Percentiles rank a stretch among this genome's conserved stretches.
These are phyloP conservation scores for Malaclemys terrapin DNA, from an alignment of 2,113 vertebrate genomes.

Conservation along the genomic window DNA sequence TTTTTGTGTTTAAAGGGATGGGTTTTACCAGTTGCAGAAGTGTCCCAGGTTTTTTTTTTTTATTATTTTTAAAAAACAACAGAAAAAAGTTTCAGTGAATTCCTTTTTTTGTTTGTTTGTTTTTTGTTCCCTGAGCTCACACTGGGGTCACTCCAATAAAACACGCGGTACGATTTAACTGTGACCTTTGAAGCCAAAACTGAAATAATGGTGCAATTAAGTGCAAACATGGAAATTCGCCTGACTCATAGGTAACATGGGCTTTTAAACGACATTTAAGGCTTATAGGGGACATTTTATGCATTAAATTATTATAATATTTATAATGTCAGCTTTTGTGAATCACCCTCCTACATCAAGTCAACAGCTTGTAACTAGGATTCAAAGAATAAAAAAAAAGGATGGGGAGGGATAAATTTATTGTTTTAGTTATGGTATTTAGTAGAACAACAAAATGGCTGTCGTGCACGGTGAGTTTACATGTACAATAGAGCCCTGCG, in stretches of 20 bases:
- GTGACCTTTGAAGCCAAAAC: conserved; percentile 80
- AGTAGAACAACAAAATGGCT: conserved; percentile 55
- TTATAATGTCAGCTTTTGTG: conserved; percentile 70
- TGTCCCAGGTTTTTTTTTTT: conserved; percentile 76
- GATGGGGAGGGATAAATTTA: conserved; percentile 74
- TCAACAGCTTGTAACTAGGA: conserved; percentile 78
- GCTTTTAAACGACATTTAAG: conserved; percentile 74
- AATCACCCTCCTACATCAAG: conserved; percentile 70
- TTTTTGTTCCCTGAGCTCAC: conserved; percentile 87
- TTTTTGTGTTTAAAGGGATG: conserved; percentile 77
- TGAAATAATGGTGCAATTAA: conserved; percentile 71
- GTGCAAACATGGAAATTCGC: conserved; percentile 78
- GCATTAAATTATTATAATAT: conserved; percentile 78
- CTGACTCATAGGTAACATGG: conserved; percentile 69
- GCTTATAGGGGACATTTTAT: conserved; percentile 76
- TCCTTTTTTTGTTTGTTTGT: conserved; percentile 68
- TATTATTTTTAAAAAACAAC: conserved; percentile 75
- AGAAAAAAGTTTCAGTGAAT: conserved; percentile 78
- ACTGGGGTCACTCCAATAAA: conserved; percentile 84
- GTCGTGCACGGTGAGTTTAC: conserved; percentile 10
- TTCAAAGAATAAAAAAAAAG: conserved; percentile 64
- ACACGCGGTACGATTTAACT: conserved; percentile 75
- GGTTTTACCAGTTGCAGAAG: conserved; percentile 81
- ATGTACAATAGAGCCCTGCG: neutral
- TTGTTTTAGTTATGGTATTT: conserved; percentile 50